Base-by-base conservation (phyloP, 2,888 invertebrate genomes). In the Acronicta leporina region DNA sequence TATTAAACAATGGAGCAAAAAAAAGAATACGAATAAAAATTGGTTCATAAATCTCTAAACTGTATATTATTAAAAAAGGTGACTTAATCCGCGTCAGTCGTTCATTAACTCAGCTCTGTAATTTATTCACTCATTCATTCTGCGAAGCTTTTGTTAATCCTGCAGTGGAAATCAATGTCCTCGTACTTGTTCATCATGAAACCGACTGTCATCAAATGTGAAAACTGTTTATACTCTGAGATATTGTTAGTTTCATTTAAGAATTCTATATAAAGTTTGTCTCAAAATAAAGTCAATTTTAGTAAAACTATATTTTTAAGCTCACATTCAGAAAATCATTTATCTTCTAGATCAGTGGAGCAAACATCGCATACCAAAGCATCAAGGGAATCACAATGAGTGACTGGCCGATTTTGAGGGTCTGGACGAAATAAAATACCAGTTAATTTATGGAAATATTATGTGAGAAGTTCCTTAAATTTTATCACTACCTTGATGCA, bases 91-190 rank as follows among this genome's bases (percentile, higher is more conserved):
- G 35, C 53, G 53, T 48, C 57, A 54, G 65, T 63, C 56, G 54
- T 73, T 80, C 72, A 73, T 73, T 75, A 77, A 53, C 53, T 52
- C 48, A 46, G 51, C 68, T 55, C 58, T 56, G 50, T 69, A 63
- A 68, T 68, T 68, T 47, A 63, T 62, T 68, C 61, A 54, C 1
- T 48, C 58, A 20, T 65, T 59, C 38, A 55, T 64, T 69, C 68
- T 59, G 43, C 50, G 51, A 25, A 48, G 63, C 61, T 62, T 77
- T 71, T 57, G n/a, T 33, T 63, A 47, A 65, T 50, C 55, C 53
- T 41, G 52, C 59, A 47, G 53, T 69, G 61, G 55, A 73, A 79
- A 75, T 78, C 75, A 75, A 72, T 75, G 70, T 63, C 49, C 45
- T 16, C 49, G 13, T 13, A 55, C 41, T 59, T 48, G 57, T 45